Conservation (phyloP, 2,888 invertebrate genomes). For the Thelaira solivaga region DNA sequence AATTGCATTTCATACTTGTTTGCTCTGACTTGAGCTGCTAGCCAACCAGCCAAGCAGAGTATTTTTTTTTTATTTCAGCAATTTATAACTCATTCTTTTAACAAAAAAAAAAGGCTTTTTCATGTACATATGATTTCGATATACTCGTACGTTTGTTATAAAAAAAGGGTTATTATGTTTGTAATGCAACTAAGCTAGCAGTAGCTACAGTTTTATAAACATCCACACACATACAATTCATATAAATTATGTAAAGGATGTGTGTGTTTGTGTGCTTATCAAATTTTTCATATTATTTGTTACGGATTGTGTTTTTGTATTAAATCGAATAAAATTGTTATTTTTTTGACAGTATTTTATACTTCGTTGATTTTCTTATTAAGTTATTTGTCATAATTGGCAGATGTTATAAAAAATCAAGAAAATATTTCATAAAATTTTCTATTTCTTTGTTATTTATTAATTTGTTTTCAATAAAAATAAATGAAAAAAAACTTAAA, state of each 20-base stretch:
- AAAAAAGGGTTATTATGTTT: too few relatives aligned
- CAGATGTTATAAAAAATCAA: conserved; percentile 30
- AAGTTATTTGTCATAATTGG: conserved; percentile 56
- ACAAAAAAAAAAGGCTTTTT: not conserved
- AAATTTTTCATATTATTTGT: not conserved
- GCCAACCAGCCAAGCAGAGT: not conserved
- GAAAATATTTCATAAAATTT: not conserved
- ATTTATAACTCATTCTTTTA: not conserved
- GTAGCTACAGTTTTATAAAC: too few relatives aligned
- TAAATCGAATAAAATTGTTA: conserved; percentile 4
- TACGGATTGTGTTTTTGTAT: not conserved
- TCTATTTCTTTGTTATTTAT: too few relatives aligned
- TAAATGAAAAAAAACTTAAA: too few relatives aligned
- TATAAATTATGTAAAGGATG: not conserved
- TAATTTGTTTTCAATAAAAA: too few relatives aligned
- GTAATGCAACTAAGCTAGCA: too few relatives aligned
- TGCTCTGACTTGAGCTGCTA: conserved; percentile 8
- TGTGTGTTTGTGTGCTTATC: not conserved
- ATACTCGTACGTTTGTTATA: not conserved
- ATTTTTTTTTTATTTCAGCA: not conserved
- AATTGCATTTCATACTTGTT: conserved; percentile 40
- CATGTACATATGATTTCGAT: not conserved
- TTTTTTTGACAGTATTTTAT: conserved; percentile 47
- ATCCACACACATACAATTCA: too few relatives aligned
- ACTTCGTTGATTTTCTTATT: conserved; percentile 48